Percentiles rank a stretch among this genome's conserved stretches.
Evolutionary conservation across 2,113 vertebrate species (phyloP).

Genomic region (Dipodomys merriami): DNA sequence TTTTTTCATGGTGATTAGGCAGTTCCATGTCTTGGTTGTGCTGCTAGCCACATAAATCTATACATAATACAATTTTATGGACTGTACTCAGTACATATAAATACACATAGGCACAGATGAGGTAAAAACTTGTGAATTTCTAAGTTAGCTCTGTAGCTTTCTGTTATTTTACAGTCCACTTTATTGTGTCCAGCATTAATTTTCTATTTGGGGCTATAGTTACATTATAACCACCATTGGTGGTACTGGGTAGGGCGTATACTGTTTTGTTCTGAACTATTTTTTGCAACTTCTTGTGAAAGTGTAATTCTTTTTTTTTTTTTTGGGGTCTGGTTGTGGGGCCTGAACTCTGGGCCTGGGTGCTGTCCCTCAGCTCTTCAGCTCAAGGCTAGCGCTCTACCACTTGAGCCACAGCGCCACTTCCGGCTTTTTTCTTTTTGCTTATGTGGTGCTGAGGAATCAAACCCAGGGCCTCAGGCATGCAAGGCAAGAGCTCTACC

Average conservation of each 20-base stretch:
- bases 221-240: neutral
- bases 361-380: no score
- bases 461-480: no score
- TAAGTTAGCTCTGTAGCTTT: neutral
- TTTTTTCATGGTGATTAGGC: neutral
- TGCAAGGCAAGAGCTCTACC: no score
- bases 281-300: constrained; percentile 32
- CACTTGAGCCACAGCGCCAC: no score
- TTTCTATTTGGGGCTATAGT: neutral
- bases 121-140: neutral
- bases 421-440: no score
- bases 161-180: neutral
- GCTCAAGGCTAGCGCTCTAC: no score
- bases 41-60: neutral
- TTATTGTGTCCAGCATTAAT: neutral
- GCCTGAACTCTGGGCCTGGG: no score
- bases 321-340: no score
- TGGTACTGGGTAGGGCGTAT: neutral
- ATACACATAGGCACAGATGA: neutral
- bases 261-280: neutral
- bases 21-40: neutral
- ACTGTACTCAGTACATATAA: neutral
- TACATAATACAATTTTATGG: neutral
- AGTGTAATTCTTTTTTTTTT: neutral
- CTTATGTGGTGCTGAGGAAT: no score